Percentiles rank a stretch among this genome's conserved stretches.
These are phyloP conservation scores for Polietes domitor DNA, from an alignment of 2,888 invertebrate genomes.

Conservation along the genomic window DNA sequence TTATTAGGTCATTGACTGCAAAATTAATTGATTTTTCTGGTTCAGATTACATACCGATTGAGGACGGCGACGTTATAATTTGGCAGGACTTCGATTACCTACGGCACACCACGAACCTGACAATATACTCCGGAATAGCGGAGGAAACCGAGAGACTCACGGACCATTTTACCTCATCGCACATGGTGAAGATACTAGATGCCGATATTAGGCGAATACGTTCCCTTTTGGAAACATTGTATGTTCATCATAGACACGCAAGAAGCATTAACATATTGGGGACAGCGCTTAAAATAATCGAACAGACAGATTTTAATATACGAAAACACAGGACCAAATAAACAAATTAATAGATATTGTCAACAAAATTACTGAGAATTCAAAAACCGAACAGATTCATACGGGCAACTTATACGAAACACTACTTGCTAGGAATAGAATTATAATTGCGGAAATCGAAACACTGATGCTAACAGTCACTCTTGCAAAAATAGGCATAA, in stretches of 20 bases:
- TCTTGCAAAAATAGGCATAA: conserved; percentile 2
- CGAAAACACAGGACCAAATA: conserved; percentile 53
- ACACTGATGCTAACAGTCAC: background rate
- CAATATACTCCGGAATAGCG: background rate
- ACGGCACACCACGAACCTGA: conserved; percentile 18
- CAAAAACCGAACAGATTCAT: conserved; percentile 37
- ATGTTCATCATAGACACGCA: conserved; percentile 35
- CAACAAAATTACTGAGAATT: no score
- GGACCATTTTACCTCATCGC: conserved; percentile 37
- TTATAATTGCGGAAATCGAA: conserved; percentile 15
- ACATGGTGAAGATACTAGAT: conserved; percentile 37
- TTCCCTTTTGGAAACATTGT: background rate
- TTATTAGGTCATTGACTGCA: background rate
- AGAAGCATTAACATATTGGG: conserved; percentile 33
- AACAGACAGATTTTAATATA: no score
- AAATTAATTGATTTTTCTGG: conserved; percentile 47
- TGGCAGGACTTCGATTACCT: conserved; percentile 34
- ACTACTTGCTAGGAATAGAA: conserved; percentile 54
- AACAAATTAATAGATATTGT: no score
- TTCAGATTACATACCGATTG: conserved; percentile 44
- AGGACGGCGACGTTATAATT: conserved; percentile 38
- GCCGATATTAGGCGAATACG: conserved; percentile 32
- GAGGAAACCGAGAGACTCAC: conserved; percentile 39
- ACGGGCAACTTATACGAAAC: conserved; percentile 51
- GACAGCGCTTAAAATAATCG: conserved; percentile 31